Conservation (phyloP, 2,797 vertebrate genomes). For the Bradypodion pumilum region DNA sequence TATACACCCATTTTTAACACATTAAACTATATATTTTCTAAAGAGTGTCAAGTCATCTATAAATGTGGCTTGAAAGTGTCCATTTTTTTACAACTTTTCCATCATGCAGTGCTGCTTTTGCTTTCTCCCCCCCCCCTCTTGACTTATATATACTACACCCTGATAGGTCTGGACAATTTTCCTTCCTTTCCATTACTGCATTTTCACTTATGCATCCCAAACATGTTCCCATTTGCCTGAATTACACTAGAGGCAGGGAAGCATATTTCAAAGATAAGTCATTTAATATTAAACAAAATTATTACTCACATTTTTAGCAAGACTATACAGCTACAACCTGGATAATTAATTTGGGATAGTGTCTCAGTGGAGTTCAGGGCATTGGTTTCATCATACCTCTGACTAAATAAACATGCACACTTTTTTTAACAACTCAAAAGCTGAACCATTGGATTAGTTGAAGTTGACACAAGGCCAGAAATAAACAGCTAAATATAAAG, state of each 20-base stretch:
- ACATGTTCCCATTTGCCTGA: conserved; percentile 77
- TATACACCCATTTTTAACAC: background rate
- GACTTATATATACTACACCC: conserved; percentile 52
- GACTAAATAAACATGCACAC: conserved; percentile 62
- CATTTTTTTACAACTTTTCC: conserved; percentile 43
- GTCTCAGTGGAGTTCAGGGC: conserved; percentile 69
- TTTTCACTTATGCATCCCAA: conserved; percentile 69
- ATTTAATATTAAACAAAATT: conserved; percentile 79
- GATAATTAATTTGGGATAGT: conserved; percentile 72
- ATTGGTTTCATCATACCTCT: conserved; percentile 69
- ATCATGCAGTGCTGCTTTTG: conserved; percentile 48
- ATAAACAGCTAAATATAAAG: conserved; percentile 65
- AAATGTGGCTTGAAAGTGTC: conserved; percentile 14
- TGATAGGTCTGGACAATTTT: conserved; percentile 62
- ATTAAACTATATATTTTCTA: background rate
- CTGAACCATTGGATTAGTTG: conserved; percentile 48
- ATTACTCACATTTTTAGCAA: conserved; percentile 75
- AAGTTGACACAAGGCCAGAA: conserved; percentile 63
- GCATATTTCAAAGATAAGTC: conserved; percentile 79
- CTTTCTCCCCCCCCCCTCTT: background rate
- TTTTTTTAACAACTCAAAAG: conserved; percentile 46
- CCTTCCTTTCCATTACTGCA: conserved; percentile 76
- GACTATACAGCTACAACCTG: conserved; percentile 74
- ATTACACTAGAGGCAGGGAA: conserved; percentile 73
- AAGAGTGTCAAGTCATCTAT: background rate